Evolutionary conservation across 1,140 invertebrate genomes (phyloP).

Genomic region (Nylanderia fulva): DNA sequence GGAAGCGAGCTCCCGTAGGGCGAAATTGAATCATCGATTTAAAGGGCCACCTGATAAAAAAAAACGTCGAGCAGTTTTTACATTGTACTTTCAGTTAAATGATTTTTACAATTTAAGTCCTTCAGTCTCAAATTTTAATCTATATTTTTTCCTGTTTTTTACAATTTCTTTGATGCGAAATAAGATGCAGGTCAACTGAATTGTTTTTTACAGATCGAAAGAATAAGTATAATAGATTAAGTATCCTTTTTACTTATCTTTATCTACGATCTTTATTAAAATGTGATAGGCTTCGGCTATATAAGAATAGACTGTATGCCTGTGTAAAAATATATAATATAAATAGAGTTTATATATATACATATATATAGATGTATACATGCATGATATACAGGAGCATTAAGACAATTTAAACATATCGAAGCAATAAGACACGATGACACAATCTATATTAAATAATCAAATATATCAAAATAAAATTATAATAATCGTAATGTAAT

Average conservation of each 20-base stretch:
- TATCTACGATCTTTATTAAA: slow-evolving; percentile 8
- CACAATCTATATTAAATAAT: no score
- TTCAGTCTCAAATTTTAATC: slow-evolving; percentile 52
- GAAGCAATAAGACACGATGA: no score
- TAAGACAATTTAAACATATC: no score
- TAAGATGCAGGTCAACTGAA: background rate
- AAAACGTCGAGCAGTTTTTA: background rate
- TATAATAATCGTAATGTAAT: no score
- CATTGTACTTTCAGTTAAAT: background rate
- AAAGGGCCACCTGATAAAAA: slow-evolving; percentile 54
- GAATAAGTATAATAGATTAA: background rate
- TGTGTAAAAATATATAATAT: no score
- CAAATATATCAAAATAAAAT: no score
- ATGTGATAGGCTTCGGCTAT: background rate
- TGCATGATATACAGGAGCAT: no score
- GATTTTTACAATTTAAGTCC: slow-evolving; percentile 47
- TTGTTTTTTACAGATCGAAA: background rate
- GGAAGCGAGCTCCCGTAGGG: slow-evolving; percentile 53
- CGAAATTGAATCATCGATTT: slow-evolving; percentile 52
- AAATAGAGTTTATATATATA: no score
- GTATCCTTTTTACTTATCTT: background rate
- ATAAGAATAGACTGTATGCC: no score
- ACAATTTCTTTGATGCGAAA: background rate
- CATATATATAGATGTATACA: no score
- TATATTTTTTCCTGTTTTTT: slow-evolving; percentile 21